Evolutionary conservation across 2,113 vertebrate genomes (phyloP), one percentile per base, ranked within the genome.

Genomic region (Malurus alboscapulatus): DNA sequence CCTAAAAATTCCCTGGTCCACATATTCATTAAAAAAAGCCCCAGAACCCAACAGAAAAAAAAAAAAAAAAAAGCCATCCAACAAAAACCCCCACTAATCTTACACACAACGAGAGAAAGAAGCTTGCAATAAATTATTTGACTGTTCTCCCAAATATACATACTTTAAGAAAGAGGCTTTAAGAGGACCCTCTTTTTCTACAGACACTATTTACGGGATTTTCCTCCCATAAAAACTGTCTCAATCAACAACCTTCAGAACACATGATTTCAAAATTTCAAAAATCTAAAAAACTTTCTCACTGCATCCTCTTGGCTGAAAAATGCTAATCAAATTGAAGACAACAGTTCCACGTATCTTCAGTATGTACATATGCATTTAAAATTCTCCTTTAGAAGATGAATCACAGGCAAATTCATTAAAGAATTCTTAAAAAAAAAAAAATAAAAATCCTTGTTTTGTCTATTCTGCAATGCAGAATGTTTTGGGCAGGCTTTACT

Each of bases 21-120:
- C 0, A 0, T 42, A 17, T 26, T 81, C 27, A 53, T 36, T 10
- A 4, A 18, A 45, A 48, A 53, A 32, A 27, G 0, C 0, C 1
- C 10, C 24, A 78, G 17, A 66, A 25, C 3, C 5, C 14, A 44
- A 44, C 3, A 75, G 7, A 20, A 27, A 16, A 34, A 27, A 44
- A 40, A 34, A 24, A 19, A 29, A 65, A 7, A 12, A 17, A 30
- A 27, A 38, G 25, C 4, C 22, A 29, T 7, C 15, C 7, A 48
- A 8, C 9, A 30, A 48, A 24, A 30, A 12, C 1, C 32, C 8
- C 2, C 29, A 45, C 14, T 51, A 77, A 51, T 17, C 16, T 38
- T 74, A 55, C 0, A 1, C 1, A 68, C 7, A 6, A 82, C 30
- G 11, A 61, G 2, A 77, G 17, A 93, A 55, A 59, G 38, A 14